These are phyloP conservation scores for Urocyon cinereoargenteus DNA, from an alignment of 2,797 vertebrate genomes.

Conservation along the genomic window DNA sequence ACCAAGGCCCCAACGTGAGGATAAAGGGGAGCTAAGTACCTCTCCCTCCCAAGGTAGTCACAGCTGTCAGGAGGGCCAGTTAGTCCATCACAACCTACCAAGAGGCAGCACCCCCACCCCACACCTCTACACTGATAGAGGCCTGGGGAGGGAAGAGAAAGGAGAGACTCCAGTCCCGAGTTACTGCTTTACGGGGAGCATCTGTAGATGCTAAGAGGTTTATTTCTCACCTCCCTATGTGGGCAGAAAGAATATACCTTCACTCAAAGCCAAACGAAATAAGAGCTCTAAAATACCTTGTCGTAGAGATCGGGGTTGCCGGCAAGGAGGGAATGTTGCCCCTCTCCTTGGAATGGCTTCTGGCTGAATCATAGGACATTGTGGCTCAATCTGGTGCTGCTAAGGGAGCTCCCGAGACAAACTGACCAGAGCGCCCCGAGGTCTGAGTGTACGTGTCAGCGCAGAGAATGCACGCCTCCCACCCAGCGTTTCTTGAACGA, in stretches of 20 bases:
- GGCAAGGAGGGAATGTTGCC: background rate
- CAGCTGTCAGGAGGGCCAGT: background rate
- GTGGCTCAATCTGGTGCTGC: background rate
- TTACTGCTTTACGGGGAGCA: background rate
- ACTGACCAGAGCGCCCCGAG: fast-evolving
- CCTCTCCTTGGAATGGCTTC: background rate
- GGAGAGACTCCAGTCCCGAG: background rate
- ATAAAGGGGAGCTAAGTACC: background rate
- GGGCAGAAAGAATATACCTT: background rate
- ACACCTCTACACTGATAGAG: background rate
- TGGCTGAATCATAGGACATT: background rate
- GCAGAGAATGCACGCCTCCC: background rate
- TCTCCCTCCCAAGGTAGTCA: background rate
- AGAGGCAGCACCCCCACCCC: background rate
- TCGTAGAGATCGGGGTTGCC: background rate
- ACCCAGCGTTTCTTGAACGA: background rate
- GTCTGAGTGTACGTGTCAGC: fast-evolving
- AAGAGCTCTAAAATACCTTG: background rate
- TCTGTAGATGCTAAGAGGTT: background rate
- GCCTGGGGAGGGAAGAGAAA: background rate
- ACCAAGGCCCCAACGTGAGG: background rate
- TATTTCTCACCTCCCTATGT: background rate
- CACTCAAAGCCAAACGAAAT: background rate
- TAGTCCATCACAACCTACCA: too few relatives aligned
- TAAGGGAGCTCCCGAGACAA: background rate